Base-by-base conservation (phyloP, 2,113 vertebrate genomes). In the Takifugu flavidus region DNA sequence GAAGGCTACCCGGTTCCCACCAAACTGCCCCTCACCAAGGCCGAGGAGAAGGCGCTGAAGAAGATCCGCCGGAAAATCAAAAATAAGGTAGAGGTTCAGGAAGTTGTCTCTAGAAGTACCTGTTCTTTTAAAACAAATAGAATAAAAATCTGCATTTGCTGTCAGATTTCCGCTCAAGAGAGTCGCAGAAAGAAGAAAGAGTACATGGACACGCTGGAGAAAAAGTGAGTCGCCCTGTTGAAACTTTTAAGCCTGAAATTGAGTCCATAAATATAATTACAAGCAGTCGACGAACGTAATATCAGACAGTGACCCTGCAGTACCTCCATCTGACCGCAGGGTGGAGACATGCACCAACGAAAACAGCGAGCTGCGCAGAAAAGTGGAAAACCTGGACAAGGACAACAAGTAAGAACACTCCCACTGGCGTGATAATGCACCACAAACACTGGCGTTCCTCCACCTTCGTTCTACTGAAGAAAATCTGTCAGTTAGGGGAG, bases 131-230 rank as follows among this genome's bases (percentile, higher is more conserved):
- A 20, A 20, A 20, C 20, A 20, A 20, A 20, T 20, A 20, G 20
- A 20, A 10, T 6, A 39, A 39, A 39, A 39, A 39, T 39, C 34
- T 34, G 46, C 14, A 13, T 4, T 14, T 7, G 45, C 1, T 34
- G 8, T 25, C 34, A 99, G 97, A 99, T 99, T 78, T 99, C 97
- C 72, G 97, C 97, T 70, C 97, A 99, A 78, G 97, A 99, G 86
- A 99, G 96, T 58, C 93, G 97, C 81, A 93, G 96, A 68, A 99
- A 99, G 93, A 99, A 99, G 92, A 99, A 99, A 76, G 97, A 99
- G 86, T 99, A 99, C 83, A 96, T 99, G 96, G 97, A 99, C 70
- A 92, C 94, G 47, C 80, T 99, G 83, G 97, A 99, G 89, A 99
- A 99, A 85, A 98, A 96, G 97, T 99, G 88, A 91, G 82, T 76